These are phyloP conservation scores for Cariama cristata DNA, from an alignment of 2,113 vertebrate genomes.

Conservation along the genomic window DNA sequence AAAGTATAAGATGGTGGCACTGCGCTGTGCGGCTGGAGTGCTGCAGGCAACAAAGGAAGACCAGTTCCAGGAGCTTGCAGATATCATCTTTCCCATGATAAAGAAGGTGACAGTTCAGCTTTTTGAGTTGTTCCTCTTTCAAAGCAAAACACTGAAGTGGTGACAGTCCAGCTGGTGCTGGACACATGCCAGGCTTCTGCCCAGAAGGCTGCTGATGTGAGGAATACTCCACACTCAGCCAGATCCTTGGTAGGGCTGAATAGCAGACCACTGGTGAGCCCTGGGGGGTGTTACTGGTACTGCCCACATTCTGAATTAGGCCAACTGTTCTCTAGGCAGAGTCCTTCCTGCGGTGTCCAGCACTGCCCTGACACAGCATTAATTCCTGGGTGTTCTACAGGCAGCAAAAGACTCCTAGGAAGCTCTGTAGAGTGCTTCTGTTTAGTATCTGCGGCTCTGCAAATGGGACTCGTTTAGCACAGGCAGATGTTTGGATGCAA, in stretches of 20 bases:
- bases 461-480: accelerated
- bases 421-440: background rate
- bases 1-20: conserved; percentile 89
- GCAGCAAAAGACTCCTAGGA: background rate
- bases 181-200: background rate
- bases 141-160: background rate
- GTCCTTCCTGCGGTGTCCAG: background rate
- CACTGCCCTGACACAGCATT: background rate
- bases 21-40: conserved; percentile 85
- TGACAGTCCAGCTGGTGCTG: background rate
- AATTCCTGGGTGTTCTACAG: background rate
- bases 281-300: background rate
- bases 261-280: background rate
- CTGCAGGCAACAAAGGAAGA: conserved; percentile 89
- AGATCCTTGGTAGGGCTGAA: background rate
- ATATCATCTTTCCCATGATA: conserved; percentile 91
- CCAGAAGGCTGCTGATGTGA: background rate
- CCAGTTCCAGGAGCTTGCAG: conserved; percentile 86
- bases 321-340: background rate
- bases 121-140: background rate
- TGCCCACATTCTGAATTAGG: background rate
- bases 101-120: conserved; percentile 84
- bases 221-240: background rate
- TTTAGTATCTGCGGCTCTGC: background rate
- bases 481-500: background rate